Evolutionary conservation across 2,113 vertebrate species (phyloP), one percentile per base, ranked within the genome.

Genomic region (Mohoua ochrocephala): DNA sequence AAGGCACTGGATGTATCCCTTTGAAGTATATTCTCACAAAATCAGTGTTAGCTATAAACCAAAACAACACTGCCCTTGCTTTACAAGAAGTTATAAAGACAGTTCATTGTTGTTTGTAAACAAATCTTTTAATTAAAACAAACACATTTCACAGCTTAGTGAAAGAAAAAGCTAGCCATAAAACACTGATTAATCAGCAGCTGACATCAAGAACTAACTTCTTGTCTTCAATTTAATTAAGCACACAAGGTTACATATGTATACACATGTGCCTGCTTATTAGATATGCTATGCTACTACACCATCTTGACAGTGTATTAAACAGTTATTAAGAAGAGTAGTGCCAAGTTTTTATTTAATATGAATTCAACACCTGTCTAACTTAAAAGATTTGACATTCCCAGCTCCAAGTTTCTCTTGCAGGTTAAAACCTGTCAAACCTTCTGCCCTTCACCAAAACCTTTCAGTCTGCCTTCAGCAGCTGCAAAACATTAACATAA

Each of bases 391-490:
- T 65, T 39, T 59, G 53, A 89, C 37, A 15, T 76, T 91, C 65
- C 70, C 2, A 2, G 47, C 44, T 82, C 83, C 17, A 26, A 97
- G 50, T 86, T 82, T 87, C 41, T 35, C 54, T 89, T 63, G 50
- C 94, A 97, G 39, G 95, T 90, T 87, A 87, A 53, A 92, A 84
- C 92, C 83, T 85, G 93, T 76, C 44, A 70, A 82, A 69, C 24
- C 17, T 87, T 52, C 56, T 82, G n/a, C 54, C 73, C 68, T 92
- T 64, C 76, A 81, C 39, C 53, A 52, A 84, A 88, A 75, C 30
- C 11, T 39, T 75, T 39, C 86, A 74, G 54, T 57, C 9, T 74
- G 71, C 75, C 91, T 87, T 49, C 80, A 89, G 86, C 76, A 95
- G 60, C 88, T 91, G 28, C 65, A 92, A 93, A 91, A 81, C 37